A percentile compares a stretch with the other conserved stretches of the same genome.
Conservation (phyloP, 2,113 vertebrate species). For the Mormyrus lacerda region DNA sequence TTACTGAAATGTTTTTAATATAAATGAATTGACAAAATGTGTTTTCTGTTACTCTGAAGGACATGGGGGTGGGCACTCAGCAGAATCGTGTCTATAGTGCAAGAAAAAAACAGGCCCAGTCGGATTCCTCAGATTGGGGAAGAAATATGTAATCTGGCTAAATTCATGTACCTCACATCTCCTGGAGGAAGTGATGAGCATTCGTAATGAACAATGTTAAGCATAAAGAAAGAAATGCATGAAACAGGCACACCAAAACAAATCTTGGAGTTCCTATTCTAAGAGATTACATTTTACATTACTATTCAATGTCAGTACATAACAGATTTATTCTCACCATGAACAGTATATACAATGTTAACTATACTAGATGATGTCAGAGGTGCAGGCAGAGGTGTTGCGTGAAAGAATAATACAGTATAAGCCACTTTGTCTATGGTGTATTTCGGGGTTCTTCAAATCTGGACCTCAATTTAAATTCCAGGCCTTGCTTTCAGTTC, state of each 20-base stretch:
- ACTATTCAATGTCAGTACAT: background rate
- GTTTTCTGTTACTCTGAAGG: background rate
- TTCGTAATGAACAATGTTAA: background rate
- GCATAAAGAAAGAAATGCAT: background rate
- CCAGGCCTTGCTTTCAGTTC: no score
- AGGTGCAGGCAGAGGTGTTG: background rate
- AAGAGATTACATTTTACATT: background rate
- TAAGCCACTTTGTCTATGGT: background rate
- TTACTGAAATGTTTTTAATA: background rate
- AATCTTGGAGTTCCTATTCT: background rate
- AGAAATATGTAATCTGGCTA: background rate
- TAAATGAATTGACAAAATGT: background rate
- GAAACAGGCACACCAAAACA: background rate
- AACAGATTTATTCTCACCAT: background rate
- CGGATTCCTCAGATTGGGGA: no score
- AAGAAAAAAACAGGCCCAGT: no score
- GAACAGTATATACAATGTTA: background rate
- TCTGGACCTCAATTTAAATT: no score
- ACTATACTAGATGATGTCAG: background rate
- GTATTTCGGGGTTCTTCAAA: no score
- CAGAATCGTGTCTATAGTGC: no score
- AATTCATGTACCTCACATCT: background rate
- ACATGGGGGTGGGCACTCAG: no score
- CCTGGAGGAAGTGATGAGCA: background rate
- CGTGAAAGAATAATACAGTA: background rate